Evolutionary conservation across 2,113 vertebrate genomes (phyloP).

Genomic region (Nerophis lumbriciformis): DNA sequence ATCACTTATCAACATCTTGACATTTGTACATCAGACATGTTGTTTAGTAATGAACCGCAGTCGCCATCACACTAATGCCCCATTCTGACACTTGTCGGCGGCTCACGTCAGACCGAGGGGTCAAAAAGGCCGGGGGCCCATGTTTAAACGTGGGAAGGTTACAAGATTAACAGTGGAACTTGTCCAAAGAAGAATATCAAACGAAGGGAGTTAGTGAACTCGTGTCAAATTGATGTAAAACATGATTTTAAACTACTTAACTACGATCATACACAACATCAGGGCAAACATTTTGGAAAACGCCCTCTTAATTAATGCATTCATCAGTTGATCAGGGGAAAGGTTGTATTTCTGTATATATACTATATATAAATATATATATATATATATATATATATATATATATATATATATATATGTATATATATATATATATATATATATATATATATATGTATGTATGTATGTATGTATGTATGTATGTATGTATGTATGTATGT

Average conservation of each 20-base stretch:
- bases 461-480: too few relatives aligned
- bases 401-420: too few relatives aligned
- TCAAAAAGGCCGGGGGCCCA: conserved; percentile 57
- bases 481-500: too few relatives aligned
- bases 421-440: too few relatives aligned
- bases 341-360: too few relatives aligned
- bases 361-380: too few relatives aligned
- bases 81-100: conserved; percentile 55
- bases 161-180: conserved; percentile 33
- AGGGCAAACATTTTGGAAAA: background rate
- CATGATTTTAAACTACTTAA: background rate
- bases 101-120: conserved; percentile 53
- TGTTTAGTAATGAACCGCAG: conserved; percentile 58
- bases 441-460: too few relatives aligned
- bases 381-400: too few relatives aligned
- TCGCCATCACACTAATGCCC: conserved; percentile 38
- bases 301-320: background rate
- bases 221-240: background rate
- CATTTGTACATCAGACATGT: conserved; percentile 61
- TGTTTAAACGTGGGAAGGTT: conserved; percentile 40
- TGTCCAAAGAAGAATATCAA: conserved; percentile 31
- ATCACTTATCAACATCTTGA: conserved; percentile 61
- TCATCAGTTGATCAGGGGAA: background rate
- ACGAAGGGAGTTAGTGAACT: conserved; percentile 26
- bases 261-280: background rate